Percentiles rank a stretch among this genome's conserved stretches.
Evolutionary conservation across 2,888 invertebrate genomes (phyloP).

Genomic region (Drosophila percnosoma): DNA sequence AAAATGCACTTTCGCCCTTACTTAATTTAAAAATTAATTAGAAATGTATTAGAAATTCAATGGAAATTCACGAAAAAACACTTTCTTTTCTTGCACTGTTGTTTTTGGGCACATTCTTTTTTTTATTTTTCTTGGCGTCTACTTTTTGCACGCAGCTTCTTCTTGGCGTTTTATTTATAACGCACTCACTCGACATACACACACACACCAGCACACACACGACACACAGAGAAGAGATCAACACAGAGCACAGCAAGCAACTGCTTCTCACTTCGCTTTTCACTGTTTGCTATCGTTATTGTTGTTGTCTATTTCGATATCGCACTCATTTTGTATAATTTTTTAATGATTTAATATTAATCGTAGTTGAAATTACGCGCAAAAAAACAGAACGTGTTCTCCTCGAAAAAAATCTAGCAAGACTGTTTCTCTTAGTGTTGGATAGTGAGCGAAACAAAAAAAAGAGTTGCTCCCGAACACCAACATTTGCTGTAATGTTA

Average conservation of each 20-base stretch:
- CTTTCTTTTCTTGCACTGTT: conserved; percentile 71
- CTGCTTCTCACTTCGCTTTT: conserved; percentile 34
- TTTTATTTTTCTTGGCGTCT: conserved; percentile 70
- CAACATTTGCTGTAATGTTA: conserved; percentile 31
- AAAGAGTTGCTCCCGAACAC: conserved; percentile 20
- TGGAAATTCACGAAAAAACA: conserved; percentile 57
- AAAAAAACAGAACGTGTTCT: conserved; percentile 38
- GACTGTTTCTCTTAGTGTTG: conserved; percentile 35
- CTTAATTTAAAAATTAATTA: conserved; percentile 54
- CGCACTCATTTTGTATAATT: conserved; percentile 40
- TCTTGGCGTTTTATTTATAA: conserved; percentile 76
- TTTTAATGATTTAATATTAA: conserved; percentile 50
- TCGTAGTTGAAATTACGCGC: conserved; percentile 40
- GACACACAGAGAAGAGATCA: conserved; percentile 13
- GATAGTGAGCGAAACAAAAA: not conserved
- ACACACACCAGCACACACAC: conserved; percentile 50
- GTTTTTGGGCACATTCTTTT: conserved; percentile 72
- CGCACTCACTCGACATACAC: conserved; percentile 55
- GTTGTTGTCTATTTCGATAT: conserved; percentile 40
- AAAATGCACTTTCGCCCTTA: conserved; percentile 75
- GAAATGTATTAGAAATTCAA: conserved; percentile 52
- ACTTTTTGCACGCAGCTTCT: conserved; percentile 71
- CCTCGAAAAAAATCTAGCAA: conserved; percentile 52
- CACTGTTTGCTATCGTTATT: conserved; percentile 28
- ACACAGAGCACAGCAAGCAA: conserved; percentile 24